A percentile compares a stretch with the other conserved stretches of the same genome.
These are phyloP conservation scores for Monodelphis domestica DNA, from an alignment of 2,797 vertebrate genomes.

Conservation along the genomic window DNA sequence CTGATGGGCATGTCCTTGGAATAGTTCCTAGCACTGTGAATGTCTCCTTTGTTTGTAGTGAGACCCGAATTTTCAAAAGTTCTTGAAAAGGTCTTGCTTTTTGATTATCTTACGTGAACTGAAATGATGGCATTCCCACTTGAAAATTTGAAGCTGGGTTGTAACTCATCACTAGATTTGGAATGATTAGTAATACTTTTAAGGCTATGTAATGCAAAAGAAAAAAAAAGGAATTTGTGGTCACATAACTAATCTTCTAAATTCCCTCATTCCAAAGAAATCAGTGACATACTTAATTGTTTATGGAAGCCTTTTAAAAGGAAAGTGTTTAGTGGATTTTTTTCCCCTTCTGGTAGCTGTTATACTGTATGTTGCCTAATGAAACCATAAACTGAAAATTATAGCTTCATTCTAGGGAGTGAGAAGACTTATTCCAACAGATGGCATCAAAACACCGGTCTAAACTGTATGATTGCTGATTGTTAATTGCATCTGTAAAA, in stretches of 20 bases:
- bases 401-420: constrained; percentile 86
- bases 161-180: constrained; percentile 60
- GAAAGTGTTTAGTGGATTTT: constrained; percentile 78
- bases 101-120: background rate
- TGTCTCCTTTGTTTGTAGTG: constrained; percentile 43
- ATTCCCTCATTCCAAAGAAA: constrained; percentile 64
- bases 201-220: background rate
- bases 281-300: constrained; percentile 73
- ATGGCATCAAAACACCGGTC: constrained; percentile 94
- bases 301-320: constrained; percentile 74
- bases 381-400: constrained; percentile 90
- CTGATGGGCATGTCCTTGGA: background rate
- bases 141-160: constrained; percentile 50
- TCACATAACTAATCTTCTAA: constrained; percentile 55
- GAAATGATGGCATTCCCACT: background rate
- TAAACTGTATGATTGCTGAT: constrained; percentile 88
- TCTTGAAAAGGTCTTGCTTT: background rate
- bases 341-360: constrained; percentile 82
- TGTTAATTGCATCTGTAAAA: constrained; percentile 90
- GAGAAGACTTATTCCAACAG: constrained; percentile 92
- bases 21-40: background rate
- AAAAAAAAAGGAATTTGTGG: constrained; percentile 51
- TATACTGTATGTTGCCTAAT: constrained; percentile 83
- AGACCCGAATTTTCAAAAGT: background rate
- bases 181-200: constrained; percentile 57